A percentile compares a stretch with the other conserved stretches of the same genome.
These are phyloP conservation scores for Melanotaenia pygmaea DNA, from an alignment of 2,797 vertebrate genomes.

Conservation along the genomic window DNA sequence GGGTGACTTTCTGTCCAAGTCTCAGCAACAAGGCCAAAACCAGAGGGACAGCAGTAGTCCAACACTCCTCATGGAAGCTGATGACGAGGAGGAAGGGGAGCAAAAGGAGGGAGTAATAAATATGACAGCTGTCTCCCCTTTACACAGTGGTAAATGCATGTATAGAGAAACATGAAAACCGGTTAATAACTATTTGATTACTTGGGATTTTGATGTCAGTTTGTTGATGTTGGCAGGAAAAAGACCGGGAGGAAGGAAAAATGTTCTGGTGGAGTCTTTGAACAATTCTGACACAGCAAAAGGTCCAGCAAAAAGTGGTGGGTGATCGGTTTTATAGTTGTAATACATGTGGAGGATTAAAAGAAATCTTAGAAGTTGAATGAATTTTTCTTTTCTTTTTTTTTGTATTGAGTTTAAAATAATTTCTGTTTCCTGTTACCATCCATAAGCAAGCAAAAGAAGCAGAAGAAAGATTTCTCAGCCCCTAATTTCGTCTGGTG, in stretches of 20 bases:
- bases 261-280: constrained; percentile 10
- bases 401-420: not conserved
- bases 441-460: constrained; percentile 56
- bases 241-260: constrained; percentile 43
- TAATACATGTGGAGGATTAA: not conserved
- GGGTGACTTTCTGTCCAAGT: constrained; percentile 33
- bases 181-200: not conserved
- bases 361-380: not conserved
- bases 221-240: constrained; percentile 33
- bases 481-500: constrained; percentile 3
- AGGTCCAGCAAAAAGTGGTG: constrained; percentile 48
- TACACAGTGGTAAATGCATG: constrained; percentile 53
- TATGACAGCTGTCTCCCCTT: constrained; percentile 30
- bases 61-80: constrained; percentile 66
- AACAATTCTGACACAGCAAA: constrained; percentile 37
- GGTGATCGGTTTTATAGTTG: constrained; percentile 21
- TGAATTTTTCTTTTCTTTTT: not conserved
- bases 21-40: constrained; percentile 47
- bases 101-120: constrained; percentile 45
- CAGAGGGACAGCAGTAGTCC: constrained; percentile 58
- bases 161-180: constrained; percentile 7
- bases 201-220: constrained; percentile 5
- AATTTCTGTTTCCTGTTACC: not conserved
- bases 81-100: constrained; percentile 54
- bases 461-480: constrained; percentile 39